Evolutionary conservation across 2,888 invertebrate species (phyloP).

Genomic region (Drosophila meridiana): DNA sequence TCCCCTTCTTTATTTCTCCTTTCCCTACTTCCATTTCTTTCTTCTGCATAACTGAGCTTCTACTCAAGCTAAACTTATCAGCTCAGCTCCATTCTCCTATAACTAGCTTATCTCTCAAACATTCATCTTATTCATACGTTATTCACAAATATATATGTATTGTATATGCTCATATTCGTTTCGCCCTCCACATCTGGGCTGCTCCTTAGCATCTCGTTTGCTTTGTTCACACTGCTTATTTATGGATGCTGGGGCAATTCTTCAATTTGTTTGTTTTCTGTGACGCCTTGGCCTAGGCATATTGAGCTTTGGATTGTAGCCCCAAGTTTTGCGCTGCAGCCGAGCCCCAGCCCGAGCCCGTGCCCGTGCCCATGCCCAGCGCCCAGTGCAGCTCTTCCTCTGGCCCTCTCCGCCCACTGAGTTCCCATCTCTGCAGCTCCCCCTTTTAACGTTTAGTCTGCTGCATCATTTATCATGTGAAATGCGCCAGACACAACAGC

Average conservation of each 20-base stretch:
- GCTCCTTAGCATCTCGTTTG: constrained; percentile 7
- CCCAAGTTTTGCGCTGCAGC: constrained; percentile 17
- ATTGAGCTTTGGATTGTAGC: constrained; percentile 38
- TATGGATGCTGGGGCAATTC: constrained; percentile 50
- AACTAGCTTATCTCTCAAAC: not conserved
- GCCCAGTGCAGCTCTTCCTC: not conserved
- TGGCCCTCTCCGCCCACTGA: not conserved
- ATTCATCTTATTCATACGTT: not conserved
- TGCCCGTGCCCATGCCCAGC: no score
- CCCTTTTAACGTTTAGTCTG: constrained; percentile 72
- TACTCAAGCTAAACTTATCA: not conserved
- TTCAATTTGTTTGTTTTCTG: constrained; percentile 65
- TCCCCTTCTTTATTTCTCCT: not conserved
- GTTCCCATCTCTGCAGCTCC: not conserved
- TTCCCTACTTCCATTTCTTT: not conserved
- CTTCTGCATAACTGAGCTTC: not conserved
- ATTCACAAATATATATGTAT: not conserved
- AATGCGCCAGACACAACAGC: constrained; percentile 77
- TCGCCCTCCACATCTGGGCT: not conserved
- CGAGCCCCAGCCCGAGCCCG: not conserved
- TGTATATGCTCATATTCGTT: not conserved
- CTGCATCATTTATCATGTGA: constrained; percentile 78
- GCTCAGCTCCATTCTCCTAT: not conserved
- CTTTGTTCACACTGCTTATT: constrained; percentile 52
- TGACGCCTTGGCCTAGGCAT: constrained; percentile 64